phyloP scores from a whole-genome alignment of 1,140 invertebrate species.

The Mizuhopecten yessoensis region DNA sequence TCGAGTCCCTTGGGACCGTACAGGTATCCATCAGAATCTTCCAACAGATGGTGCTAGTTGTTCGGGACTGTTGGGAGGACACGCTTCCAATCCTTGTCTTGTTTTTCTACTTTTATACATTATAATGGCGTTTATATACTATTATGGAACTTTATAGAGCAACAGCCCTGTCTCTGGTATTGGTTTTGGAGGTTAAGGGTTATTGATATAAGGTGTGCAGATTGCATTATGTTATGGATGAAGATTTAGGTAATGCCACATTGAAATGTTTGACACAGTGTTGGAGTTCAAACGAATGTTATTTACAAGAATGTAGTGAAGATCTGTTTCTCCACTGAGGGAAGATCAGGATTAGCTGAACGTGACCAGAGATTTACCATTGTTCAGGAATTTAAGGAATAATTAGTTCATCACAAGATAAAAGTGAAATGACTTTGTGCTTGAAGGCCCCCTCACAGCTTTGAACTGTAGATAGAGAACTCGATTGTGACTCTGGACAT shows the following conservation, averaged over 20 bases:
- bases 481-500: background rate
- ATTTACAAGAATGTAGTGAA: background rate
- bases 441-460: background rate
- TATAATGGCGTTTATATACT: background rate
- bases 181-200: background rate
- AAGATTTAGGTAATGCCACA: background rate
- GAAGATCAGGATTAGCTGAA: conserved; percentile 5
- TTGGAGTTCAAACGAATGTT: no score
- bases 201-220: background rate
- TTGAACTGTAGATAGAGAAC: background rate
- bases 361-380: background rate
- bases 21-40: conserved; percentile 6
- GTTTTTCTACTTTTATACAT: background rate
- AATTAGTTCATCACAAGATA: background rate
- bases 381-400: background rate
- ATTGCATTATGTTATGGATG: background rate
- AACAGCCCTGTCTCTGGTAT: background rate
- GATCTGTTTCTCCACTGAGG: background rate
- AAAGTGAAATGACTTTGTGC: background rate
- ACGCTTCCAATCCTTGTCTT: background rate
- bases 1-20: background rate
- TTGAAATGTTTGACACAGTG: background rate
- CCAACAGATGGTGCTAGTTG: conserved; percentile 31
- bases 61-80: background rate
- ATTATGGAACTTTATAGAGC: background rate